Conservation (phyloP, 2,888 invertebrate species). For the Elaeidobius kamerunicus region DNA sequence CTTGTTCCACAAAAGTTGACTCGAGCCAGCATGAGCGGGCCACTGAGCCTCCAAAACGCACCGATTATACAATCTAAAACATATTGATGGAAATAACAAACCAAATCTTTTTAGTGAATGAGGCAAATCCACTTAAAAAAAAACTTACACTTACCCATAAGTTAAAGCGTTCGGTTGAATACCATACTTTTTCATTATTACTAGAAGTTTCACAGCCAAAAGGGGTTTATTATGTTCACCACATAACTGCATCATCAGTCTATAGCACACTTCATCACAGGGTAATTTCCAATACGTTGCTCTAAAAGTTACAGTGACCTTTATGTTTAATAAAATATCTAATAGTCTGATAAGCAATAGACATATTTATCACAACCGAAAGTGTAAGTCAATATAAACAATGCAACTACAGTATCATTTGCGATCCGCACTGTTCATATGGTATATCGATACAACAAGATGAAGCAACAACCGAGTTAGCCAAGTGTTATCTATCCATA, state of each 20-base stretch:
- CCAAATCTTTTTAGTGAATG: too few relatives aligned
- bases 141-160: conserved; percentile 67
- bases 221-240: conserved; percentile 92
- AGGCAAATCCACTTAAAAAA: neutral
- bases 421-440: too few relatives aligned
- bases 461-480: too few relatives aligned
- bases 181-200: conserved; percentile 89
- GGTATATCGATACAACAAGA: too few relatives aligned
- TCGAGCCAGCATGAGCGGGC: conserved; percentile 70
- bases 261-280: conserved; percentile 96
- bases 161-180: conserved; percentile 97
- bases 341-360: too few relatives aligned
- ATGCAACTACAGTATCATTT: too few relatives aligned
- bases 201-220: conserved; percentile 86
- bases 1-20: conserved; percentile 90
- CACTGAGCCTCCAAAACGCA: conserved; percentile 93
- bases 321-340: too few relatives aligned
- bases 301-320: too few relatives aligned
- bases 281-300: conserved; percentile 83
- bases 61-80: conserved; percentile 60
- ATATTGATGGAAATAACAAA: too few relatives aligned
- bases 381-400: too few relatives aligned
- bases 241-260: conserved; percentile 98
- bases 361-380: too few relatives aligned
- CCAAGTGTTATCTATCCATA: too few relatives aligned